phyloP scores from a whole-genome alignment of 35 echinoderm and acorn worm genomes.

The Ophioderma brevispina region DNA sequence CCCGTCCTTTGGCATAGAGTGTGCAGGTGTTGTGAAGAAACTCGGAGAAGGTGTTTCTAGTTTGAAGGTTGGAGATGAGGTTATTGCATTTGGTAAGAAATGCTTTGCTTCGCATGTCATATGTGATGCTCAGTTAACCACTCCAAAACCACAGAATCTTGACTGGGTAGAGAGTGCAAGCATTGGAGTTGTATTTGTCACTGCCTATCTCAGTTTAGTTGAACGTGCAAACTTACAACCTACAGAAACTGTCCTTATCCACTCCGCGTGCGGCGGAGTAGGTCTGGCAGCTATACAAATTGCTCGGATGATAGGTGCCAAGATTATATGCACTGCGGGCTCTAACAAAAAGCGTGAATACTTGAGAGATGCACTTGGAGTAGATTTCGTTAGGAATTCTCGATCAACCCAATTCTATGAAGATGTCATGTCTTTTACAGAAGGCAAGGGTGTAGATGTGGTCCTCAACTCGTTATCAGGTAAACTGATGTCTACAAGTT shows the following conservation, averaged over 20 bases:
- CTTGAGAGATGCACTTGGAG: conserved; percentile 27
- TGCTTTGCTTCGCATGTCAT: conserved; percentile 68
- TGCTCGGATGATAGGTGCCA: conserved; percentile 61
- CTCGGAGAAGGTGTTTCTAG: conserved; percentile 67
- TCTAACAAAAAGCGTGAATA: not conserved
- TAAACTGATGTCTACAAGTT: conserved; percentile 40
- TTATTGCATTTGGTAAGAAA: no score
- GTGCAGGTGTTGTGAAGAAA: conserved; percentile 61
- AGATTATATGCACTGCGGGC: no score
- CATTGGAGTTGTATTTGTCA: conserved; percentile 46
- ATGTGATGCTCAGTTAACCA: conserved; percentile 23
- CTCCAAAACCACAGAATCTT: conserved; percentile 61
- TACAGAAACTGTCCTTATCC: conserved; percentile 70
- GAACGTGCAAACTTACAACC: conserved; percentile 69
- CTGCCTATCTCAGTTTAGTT: conserved; percentile 76
- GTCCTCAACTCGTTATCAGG: conserved; percentile 64
- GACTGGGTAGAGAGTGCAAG: no score
- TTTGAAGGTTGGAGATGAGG: conserved; percentile 56
- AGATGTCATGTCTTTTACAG: no score
- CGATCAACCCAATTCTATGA: conserved; percentile 39
- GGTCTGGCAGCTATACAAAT: no score
- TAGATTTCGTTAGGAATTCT: conserved; percentile 16
- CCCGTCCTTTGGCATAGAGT: conserved; percentile 51
- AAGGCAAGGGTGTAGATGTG: conserved; percentile 64
- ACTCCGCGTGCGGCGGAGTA: conserved; percentile 44